These are phyloP conservation scores for Sisor rabdophorus DNA, from an alignment of 2,113 vertebrate species.

Conservation along the genomic window DNA sequence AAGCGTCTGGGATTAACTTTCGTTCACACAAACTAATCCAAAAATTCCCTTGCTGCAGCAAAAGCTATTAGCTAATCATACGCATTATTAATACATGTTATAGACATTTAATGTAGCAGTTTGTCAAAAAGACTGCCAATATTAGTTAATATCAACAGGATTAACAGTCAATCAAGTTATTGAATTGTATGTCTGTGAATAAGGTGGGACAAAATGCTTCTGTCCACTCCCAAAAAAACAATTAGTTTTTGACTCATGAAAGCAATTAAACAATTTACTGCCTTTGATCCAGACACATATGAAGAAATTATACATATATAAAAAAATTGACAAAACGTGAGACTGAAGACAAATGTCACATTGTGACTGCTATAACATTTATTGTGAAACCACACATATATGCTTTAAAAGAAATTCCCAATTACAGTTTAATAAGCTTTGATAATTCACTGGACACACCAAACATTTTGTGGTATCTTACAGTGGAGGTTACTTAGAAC, in stretches of 20 bases:
- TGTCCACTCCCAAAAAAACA: constrained; percentile 46
- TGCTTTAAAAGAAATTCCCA: not conserved
- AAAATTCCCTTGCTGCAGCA: constrained; percentile 31
- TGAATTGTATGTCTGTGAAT: constrained; percentile 59
- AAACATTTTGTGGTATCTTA: not conserved
- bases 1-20: constrained; percentile 25
- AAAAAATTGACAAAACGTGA: not conserved
- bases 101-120: constrained; percentile 49
- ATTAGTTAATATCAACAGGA: constrained; percentile 61
- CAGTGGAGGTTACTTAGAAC: not conserved
- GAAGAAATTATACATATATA: too few species aligned
- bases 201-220: constrained; percentile 15
- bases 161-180: constrained; percentile 60
- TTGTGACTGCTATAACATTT: not conserved
- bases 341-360: not conserved
- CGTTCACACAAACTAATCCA: constrained; percentile 33
- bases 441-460: not conserved
- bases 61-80: constrained; percentile 44
- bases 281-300: not conserved
- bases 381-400: not conserved
- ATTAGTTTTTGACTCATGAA: constrained; percentile 26
- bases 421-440: not conserved
- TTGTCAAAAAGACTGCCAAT: constrained; percentile 60
- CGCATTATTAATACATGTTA: constrained; percentile 53
- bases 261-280: not conserved